These are phyloP conservation scores for Palaemon carinicauda DNA, from an alignment of 1,140 invertebrate genomes.

Conservation along the genomic window DNA sequence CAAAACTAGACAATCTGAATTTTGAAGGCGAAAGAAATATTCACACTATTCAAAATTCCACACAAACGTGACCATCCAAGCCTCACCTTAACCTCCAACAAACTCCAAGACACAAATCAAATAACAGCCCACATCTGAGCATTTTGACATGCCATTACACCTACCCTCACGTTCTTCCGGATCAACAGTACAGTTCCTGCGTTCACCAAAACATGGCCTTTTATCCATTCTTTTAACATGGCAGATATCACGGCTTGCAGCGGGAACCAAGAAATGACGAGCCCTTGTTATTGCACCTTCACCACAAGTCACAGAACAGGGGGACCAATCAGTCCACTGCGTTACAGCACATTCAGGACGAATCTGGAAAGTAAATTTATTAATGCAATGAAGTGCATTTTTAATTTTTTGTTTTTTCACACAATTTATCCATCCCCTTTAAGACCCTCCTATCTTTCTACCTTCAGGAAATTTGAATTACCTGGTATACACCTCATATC, in stretches of 20 bases:
- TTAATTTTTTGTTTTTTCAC: too few species aligned
- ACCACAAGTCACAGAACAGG: constrained; percentile 87
- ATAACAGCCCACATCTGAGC: background rate
- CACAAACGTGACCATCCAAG: too few species aligned
- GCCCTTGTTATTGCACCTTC: constrained; percentile 85
- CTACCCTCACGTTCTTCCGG: constrained; percentile 45
- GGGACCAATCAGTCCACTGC: constrained; percentile 80
- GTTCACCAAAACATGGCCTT: constrained; percentile 22
- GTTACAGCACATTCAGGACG: constrained; percentile 77
- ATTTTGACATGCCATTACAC: background rate
- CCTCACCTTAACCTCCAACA: background rate
- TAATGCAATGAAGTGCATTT: background rate
- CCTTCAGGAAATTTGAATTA: too few species aligned
- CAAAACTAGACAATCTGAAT: too few species aligned
- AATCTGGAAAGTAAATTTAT: constrained; percentile 10
- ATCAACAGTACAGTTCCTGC: constrained; percentile 43
- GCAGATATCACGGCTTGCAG: constrained; percentile 61
- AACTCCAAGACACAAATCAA: background rate
- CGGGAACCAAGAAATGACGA: constrained; percentile 77
- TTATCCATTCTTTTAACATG: constrained; percentile 53
- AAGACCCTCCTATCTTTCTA: too few species aligned
- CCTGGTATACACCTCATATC: too few species aligned
- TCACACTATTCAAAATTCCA: too few species aligned
- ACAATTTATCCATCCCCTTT: too few species aligned
- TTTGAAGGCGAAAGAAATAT: too few species aligned